These are phyloP conservation scores for Drosophila sturtevanti DNA, from an alignment of 1,140 invertebrate species.

Conservation along the genomic window DNA sequence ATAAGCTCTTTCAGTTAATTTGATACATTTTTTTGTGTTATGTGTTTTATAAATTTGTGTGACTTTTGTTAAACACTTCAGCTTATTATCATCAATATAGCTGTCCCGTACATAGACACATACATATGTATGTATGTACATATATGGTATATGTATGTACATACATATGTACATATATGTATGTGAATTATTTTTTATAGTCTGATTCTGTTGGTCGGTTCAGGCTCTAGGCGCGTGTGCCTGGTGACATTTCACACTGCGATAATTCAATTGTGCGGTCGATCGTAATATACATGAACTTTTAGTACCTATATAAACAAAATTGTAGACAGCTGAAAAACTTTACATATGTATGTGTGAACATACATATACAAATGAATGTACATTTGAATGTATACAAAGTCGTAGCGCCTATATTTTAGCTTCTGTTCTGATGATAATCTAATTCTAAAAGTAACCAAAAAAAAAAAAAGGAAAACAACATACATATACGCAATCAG, in stretches of 20 bases:
- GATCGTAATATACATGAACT: slow-evolving; percentile 61
- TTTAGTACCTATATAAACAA: slow-evolving; percentile 45
- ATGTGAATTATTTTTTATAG: not conserved
- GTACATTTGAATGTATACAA: slow-evolving; percentile 21
- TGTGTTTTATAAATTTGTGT: slow-evolving; percentile 13
- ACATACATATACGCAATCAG: not conserved
- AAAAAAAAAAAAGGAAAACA: slow-evolving; percentile 10
- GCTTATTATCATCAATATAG: slow-evolving; percentile 48
- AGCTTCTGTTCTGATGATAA: slow-evolving; percentile 57
- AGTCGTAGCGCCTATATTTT: slow-evolving; percentile 63
- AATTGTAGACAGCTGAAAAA: too few species aligned
- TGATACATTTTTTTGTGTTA: slow-evolving; percentile 13
- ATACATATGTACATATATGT: not conserved
- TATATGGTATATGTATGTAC: not conserved
- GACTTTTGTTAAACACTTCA: slow-evolving; percentile 70
- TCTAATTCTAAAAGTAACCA: slow-evolving; percentile 73
- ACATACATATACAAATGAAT: slow-evolving; percentile 28
- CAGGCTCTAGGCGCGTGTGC: slow-evolving; percentile 63
- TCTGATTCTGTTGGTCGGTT: slow-evolving; percentile 24
- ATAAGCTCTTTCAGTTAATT: slow-evolving; percentile 6
- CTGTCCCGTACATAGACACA: not conserved
- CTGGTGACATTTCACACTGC: slow-evolving; percentile 74
- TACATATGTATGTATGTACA: not conserved
- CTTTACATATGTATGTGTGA: not conserved
- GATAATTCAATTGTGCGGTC: slow-evolving; percentile 75